Percentiles rank a stretch among this genome's conserved stretches.
Conservation (phyloP, 2,797 vertebrate genomes). For the Tarsius wallacei region DNA sequence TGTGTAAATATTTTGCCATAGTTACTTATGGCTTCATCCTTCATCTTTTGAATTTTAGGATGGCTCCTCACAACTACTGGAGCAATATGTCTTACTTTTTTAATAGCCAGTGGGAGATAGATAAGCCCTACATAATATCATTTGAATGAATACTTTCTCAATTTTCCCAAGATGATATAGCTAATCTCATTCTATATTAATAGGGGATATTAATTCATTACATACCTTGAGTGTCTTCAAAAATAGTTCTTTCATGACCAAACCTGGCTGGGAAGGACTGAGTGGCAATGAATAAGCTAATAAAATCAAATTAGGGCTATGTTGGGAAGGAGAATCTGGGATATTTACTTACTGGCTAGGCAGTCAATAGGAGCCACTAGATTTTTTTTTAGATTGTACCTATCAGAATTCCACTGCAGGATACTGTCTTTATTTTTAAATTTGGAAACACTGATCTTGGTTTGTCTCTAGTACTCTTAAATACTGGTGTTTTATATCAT, state of each 20-base stretch:
- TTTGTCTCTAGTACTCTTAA: constrained; percentile 78
- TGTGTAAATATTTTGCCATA: not conserved
- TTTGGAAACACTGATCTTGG: constrained; percentile 66
- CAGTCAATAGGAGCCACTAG: too few species aligned
- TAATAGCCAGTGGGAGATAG: not conserved
- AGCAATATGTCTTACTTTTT: not conserved
- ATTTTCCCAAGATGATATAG: not conserved
- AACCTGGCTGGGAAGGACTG: not conserved
- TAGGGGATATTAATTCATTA: not conserved
- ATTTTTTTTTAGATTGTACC: fast-evolving
- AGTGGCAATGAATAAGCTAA: too few species aligned
- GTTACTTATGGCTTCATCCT: not conserved
- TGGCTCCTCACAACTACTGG: not conserved
- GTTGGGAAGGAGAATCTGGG: not conserved
- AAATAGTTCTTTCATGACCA: not conserved
- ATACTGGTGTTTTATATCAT: constrained; percentile 73
- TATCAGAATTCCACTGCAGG: not conserved
- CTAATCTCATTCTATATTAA: not conserved
- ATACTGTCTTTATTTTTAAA: constrained; percentile 63
- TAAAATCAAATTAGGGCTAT: not conserved
- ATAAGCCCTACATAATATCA: not conserved
- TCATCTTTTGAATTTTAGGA: not conserved
- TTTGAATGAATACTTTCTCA: not conserved
- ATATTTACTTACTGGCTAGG: not conserved
- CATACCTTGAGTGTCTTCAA: not conserved